A percentile compares a stretch with the other conserved stretches of the same genome.
Conservation (phyloP, 1,140 invertebrate species). For the Magallana gigas region DNA sequence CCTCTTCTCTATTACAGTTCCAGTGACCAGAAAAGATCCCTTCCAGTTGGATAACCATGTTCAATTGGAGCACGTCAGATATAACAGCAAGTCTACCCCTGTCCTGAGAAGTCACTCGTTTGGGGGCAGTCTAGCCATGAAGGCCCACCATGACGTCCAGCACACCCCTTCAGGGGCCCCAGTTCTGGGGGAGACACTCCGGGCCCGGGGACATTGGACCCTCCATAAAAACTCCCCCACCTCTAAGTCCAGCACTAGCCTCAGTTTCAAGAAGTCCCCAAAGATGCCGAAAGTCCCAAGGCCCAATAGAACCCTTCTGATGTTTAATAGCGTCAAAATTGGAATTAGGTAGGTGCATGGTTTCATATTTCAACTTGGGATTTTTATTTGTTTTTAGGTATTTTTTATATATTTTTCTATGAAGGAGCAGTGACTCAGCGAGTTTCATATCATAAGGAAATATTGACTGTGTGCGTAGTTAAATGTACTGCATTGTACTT, state of each 20-base stretch:
- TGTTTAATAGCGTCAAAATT: constrained; percentile 77
- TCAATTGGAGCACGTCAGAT: constrained; percentile 52
- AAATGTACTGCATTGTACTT: too few species aligned
- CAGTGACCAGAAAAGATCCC: constrained; percentile 63
- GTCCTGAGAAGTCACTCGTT: constrained; percentile 74
- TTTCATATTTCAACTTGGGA: too few species aligned
- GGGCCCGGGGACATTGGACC: constrained; percentile 56
- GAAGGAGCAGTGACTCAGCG: too few species aligned
- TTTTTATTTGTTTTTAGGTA: too few species aligned
- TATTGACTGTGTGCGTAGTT: too few species aligned
- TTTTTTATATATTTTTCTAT: too few species aligned
- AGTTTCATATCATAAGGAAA: too few species aligned
- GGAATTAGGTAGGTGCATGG: constrained; percentile 74
- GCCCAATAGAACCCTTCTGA: constrained; percentile 76
- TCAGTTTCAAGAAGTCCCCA: constrained; percentile 69
- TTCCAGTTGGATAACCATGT: constrained; percentile 54
- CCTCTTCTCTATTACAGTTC: constrained; percentile 58
- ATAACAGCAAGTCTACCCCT: constrained; percentile 47
- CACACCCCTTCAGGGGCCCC: constrained; percentile 60
- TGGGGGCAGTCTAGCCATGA: constrained; percentile 63
- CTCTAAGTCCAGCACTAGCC: constrained; percentile 52
- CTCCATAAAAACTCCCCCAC: constrained; percentile 50
- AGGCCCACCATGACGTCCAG: constrained; percentile 41
- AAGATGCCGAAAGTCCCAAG: constrained; percentile 79
- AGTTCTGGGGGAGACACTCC: constrained; percentile 71